These are phyloP conservation scores for Parotocinclus haroldoi DNA, from an alignment of 2,797 vertebrate species.

Conservation along the genomic window DNA sequence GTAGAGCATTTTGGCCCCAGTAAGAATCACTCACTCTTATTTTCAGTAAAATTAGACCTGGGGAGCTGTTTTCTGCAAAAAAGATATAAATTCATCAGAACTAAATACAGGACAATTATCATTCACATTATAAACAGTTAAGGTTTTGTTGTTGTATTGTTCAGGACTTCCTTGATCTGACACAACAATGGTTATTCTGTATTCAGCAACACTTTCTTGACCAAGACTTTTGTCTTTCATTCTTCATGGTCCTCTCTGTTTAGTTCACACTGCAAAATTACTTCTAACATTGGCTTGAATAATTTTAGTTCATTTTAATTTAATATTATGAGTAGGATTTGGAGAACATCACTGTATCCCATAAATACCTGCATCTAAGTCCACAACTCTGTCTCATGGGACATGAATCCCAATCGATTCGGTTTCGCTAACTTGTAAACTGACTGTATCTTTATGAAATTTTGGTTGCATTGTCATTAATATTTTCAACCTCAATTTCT, in stretches of 20 bases:
- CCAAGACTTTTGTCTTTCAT: conserved; percentile 26
- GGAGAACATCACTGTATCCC: conserved; percentile 59
- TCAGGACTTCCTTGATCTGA: conserved; percentile 58
- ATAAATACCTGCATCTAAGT: conserved; percentile 58
- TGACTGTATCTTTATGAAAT: conserved; percentile 55
- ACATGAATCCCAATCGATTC: conserved; percentile 38
- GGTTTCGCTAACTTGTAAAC: conserved; percentile 54
- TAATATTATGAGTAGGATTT: conserved; percentile 49
- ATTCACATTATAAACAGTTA: conserved; percentile 57
- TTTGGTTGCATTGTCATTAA: conserved; percentile 65
- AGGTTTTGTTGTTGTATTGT: conserved; percentile 54
- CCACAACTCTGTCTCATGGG: conserved; percentile 45
- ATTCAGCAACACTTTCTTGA: conserved; percentile 63
- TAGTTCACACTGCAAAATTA: conserved; percentile 50
- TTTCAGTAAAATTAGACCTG: conserved; percentile 52
- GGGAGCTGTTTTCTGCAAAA: conserved; percentile 6
- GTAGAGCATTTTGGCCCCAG: conserved; percentile 65
- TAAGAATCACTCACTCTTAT: conserved; percentile 62
- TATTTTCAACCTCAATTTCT: conserved; percentile 61
- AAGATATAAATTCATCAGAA: background rate
- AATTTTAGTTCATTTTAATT: conserved; percentile 46
- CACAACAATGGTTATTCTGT: conserved; percentile 63
- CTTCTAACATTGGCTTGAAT: conserved; percentile 36
- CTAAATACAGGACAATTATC: conserved; percentile 64
- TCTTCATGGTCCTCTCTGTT: conserved; percentile 49